These are phyloP conservation scores for Miichthys miiuy DNA, from an alignment of 2,797 vertebrate genomes.

Conservation along the genomic window DNA sequence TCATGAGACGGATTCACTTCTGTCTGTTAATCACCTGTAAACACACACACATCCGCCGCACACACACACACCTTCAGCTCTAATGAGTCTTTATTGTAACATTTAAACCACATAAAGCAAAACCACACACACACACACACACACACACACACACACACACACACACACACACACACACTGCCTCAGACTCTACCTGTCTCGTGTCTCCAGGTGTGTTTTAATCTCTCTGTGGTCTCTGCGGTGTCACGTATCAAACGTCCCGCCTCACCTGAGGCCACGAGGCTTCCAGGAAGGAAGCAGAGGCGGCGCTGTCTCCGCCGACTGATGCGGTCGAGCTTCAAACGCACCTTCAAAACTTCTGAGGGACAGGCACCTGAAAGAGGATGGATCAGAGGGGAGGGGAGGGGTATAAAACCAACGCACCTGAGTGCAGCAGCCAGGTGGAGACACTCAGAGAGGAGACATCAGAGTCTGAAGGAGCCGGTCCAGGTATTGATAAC, in stretches of 20 bases:
- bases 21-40: conserved; percentile 60
- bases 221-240: conserved; percentile 63
- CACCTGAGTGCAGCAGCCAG: conserved; percentile 58
- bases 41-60: conserved; percentile 58
- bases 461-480: not conserved
- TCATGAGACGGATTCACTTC: conserved; percentile 30
- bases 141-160: conserved; percentile 50
- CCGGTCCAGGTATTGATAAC: not conserved
- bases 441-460: not conserved
- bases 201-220: conserved; percentile 71
- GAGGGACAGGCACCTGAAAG: conserved; percentile 50
- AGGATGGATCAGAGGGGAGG: conserved; percentile 58
- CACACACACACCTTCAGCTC: conserved; percentile 34
- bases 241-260: conserved; percentile 72
- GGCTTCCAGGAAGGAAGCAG: conserved; percentile 80
- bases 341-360: conserved; percentile 68
- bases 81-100: conserved; percentile 63
- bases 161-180: conserved; percentile 3
- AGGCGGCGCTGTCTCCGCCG: conserved; percentile 65
- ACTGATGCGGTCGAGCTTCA: conserved; percentile 84
- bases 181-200: conserved; percentile 46
- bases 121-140: conserved; percentile 41
- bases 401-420: conserved; percentile 37
- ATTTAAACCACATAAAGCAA: conserved; percentile 63
- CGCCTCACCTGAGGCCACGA: conserved; percentile 61